A percentile compares a stretch with the other conserved stretches of the same genome.
These are phyloP conservation scores for Acanthococcus lagerstroemiae DNA, from an alignment of 2,888 invertebrate genomes.

Conservation along the genomic window DNA sequence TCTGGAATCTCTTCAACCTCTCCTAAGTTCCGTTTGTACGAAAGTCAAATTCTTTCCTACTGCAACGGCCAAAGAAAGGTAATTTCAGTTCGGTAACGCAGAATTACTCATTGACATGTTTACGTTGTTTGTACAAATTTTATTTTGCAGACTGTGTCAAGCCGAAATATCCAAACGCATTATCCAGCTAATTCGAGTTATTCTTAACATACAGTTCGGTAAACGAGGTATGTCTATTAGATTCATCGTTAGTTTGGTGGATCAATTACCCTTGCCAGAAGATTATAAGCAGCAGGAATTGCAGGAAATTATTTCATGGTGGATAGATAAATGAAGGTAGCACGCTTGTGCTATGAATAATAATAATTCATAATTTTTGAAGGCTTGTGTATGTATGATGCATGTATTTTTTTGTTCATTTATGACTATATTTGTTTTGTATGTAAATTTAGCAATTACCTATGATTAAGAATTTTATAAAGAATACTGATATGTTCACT, in stretches of 20 bases:
- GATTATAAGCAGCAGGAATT: constrained; percentile 44
- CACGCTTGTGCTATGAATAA: too few species aligned
- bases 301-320: constrained; percentile 27
- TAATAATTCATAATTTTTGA: too few species aligned
- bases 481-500: too few species aligned
- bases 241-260: constrained; percentile 45
- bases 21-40: constrained; percentile 46
- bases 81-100: too few species aligned
- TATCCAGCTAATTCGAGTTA: constrained; percentile 43
- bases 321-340: constrained; percentile 17
- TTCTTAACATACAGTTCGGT: constrained; percentile 23
- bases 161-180: constrained; percentile 51
- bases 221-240: constrained; percentile 38
- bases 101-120: not conserved
- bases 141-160: constrained; percentile 45
- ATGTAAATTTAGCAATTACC: too few species aligned
- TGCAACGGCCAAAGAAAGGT: constrained; percentile 47
- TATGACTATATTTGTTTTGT: too few species aligned
- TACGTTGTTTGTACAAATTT: not conserved
- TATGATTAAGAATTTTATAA: too few species aligned
- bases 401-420: too few species aligned
- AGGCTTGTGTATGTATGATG: too few species aligned
- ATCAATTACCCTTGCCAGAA: constrained; percentile 49
- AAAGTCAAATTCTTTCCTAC: constrained; percentile 46
- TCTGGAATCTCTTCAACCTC: constrained; percentile 46